phyloP scores from a whole-genome alignment of 2,113 vertebrate genomes.

The Recurvirostra avosetta region DNA sequence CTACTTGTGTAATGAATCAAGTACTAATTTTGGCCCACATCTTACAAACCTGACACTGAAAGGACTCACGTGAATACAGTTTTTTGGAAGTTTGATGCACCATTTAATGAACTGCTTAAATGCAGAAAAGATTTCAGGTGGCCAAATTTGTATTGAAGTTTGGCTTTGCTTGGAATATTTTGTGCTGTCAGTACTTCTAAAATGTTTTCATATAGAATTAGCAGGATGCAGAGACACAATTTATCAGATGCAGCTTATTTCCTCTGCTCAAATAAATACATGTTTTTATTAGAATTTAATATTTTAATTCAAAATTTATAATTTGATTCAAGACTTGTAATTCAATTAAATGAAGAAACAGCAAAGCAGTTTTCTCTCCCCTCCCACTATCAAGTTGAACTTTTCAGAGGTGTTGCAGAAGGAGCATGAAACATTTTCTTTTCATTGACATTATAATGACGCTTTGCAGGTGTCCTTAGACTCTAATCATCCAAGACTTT shows the following conservation, averaged over 20 bases:
- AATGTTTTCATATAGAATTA: background rate
- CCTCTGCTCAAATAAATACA: background rate
- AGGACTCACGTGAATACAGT: background rate
- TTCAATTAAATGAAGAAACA: background rate
- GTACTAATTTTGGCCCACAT: background rate
- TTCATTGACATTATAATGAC: background rate
- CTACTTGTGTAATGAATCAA: background rate
- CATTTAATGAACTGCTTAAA: background rate
- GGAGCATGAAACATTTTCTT: background rate
- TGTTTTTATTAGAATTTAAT: background rate
- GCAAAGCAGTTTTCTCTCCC: background rate
- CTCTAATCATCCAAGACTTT: background rate
- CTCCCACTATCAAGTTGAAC: background rate
- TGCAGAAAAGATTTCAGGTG: background rate
- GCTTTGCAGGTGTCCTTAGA: conserved; percentile 10
- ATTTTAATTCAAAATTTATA: background rate
- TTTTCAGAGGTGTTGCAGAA: background rate
- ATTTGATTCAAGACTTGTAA: background rate
- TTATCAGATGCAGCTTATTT: background rate
- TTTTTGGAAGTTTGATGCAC: background rate
- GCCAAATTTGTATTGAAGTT: background rate
- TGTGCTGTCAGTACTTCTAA: background rate
- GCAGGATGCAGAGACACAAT: background rate
- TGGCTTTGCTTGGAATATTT: background rate
- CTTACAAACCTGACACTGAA: background rate